Conservation (phyloP, 2,113 vertebrate species). For the Trichechus manatus region DNA sequence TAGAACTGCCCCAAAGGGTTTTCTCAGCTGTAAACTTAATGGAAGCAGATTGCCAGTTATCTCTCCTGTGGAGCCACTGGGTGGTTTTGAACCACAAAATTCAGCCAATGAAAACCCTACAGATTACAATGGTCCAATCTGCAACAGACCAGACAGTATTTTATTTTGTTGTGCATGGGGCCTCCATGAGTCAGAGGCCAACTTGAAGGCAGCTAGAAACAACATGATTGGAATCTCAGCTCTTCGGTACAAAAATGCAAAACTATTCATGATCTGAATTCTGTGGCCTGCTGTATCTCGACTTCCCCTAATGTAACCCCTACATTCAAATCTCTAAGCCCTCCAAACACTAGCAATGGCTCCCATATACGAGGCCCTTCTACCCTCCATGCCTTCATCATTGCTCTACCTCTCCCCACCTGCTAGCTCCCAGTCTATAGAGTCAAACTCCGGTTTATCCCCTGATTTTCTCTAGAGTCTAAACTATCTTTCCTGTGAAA, state of each 20-base stretch:
- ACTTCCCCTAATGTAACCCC: neutral
- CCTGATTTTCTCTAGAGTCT: neutral
- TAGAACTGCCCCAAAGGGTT: neutral
- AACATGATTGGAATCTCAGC: neutral
- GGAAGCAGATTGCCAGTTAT: neutral
- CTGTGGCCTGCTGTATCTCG: neutral
- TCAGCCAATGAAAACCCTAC: neutral
- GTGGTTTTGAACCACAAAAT: neutral
- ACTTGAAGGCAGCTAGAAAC: neutral
- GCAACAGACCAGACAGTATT: neutral
- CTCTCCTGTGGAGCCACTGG: neutral
- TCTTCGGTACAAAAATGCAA: neutral
- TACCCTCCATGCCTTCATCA: accelerated
- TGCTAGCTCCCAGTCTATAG: no score
- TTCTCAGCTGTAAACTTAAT: neutral
- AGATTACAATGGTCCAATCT: neutral
- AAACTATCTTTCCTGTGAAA: neutral
- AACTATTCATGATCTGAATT: neutral
- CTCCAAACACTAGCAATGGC: neutral
- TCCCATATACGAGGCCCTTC: neutral
- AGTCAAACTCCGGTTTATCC: neutral
- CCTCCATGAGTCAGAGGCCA: neutral
- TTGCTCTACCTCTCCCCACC: accelerated
- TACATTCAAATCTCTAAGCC: neutral
- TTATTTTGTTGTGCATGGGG: neutral